Evolutionary conservation across 2,888 invertebrate species (phyloP), one percentile per base, ranked within the genome.

Genomic region (Dinocampus coccinellae): DNA sequence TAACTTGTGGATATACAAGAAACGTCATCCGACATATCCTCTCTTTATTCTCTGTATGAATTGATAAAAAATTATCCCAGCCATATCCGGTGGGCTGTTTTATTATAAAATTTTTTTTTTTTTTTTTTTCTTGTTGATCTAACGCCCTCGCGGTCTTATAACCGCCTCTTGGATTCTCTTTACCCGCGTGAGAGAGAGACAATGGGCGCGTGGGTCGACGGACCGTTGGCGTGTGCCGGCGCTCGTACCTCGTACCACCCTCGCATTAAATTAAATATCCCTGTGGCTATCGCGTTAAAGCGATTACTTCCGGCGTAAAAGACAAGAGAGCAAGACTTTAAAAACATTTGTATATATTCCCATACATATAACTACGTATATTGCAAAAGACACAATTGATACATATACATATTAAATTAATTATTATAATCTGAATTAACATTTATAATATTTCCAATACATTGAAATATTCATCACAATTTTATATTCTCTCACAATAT

Each of bases 181-280:
- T 47, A 39, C 24, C 52, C 47, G 52, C 64, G 64, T 60, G 66
- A 66, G 55, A 52, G 62, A 72, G 67, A 72, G 72, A 72, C 72
- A 72, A 72, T 72, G 72, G 67, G 57, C 39, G 72, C 67, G 72
- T 72, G 72, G 72, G 72, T 67, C 55, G 72, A 58, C 42, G 66
- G 60, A 58, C 72, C 72, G 72, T 72, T 72, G 72, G 72, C 72
- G 72, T 72, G 67, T 63, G 72, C 67, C 72, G 62, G 67, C 66
- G 58, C 63, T 72, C 67, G 29, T 72, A 64, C 36, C 36, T 47
- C 55, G 55, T 62, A 72, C 63, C 29, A 72, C 72, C 72, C 72
- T 72, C 72, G 63, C 67, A 72, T 72, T 72, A 72, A 72, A 72
- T 72, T 72, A 72, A 72, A 72, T 72, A 72, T 72, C 72, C 71